Base-by-base conservation (phyloP, 2,113 vertebrate genomes). In the Bos taurus region DNA sequence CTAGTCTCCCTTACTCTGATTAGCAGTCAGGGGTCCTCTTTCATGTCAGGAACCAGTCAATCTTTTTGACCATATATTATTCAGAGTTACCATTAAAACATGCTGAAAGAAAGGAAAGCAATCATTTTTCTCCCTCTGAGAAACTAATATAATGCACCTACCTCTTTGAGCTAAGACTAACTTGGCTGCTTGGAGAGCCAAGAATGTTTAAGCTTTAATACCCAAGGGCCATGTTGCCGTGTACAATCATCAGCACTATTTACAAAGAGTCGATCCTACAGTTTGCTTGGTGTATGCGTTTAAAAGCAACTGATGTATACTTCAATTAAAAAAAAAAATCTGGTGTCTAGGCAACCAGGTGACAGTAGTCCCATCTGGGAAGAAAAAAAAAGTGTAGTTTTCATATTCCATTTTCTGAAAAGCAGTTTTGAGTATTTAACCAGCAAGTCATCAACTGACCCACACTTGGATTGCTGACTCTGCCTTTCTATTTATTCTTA, bases 201-300 rank as follows among this genome's bases (percentile, higher is more conserved):
- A 12, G 30, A 92, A 85, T 81, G n/a, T 90, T 96, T 91, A 87
- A 95, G 83, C 36, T 95, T 95, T 85, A 90, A 77, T 95, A 67
- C 36, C 7, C 48, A 56, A 88, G 57, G 40, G 84, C 26, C 59
- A 1, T 3, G 6, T 46, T 95, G 56, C 48, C 28, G 54, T 71
- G 56, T 62, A 40, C 30, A 97, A 54, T 48, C 26, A 5, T 80
- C 13, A 59, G 26, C 4, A 0, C 83, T 93, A n/a, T 84, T 92
- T 92, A 54, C 52, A 87, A 54, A 83, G 50, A 87, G 52, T 56
- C 84, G 52, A 96, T 80, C 40, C 19, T 64, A 88, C 7, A 86
- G 23, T 89, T 95, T 93, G 83, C 40, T 52, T 4, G 74, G 26
- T 40, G 36, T 93, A 83, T 78, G 7, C 81, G 15, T 91, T 94